A percentile compares a stretch with the other conserved stretches of the same genome.
These are phyloP conservation scores for Scarus forsteni DNA, from an alignment of 2,797 vertebrate species.

Conservation along the genomic window DNA sequence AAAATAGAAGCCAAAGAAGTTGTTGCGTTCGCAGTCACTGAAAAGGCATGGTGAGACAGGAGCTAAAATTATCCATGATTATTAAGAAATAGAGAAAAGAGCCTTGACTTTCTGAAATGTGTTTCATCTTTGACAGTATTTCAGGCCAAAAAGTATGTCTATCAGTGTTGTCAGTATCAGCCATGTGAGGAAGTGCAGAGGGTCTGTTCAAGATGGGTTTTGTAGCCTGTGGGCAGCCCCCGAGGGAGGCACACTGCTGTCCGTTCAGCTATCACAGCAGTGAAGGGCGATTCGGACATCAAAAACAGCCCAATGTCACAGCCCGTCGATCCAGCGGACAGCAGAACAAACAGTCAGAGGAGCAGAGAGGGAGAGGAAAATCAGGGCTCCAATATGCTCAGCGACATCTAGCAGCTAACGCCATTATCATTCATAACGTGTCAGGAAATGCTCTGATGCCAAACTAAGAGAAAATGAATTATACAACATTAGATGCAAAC, in stretches of 20 bases:
- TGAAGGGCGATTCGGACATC: slow-evolving; percentile 49
- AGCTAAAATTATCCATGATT: slow-evolving; percentile 24
- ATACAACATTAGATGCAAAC: too few relatives aligned
- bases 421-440: too few relatives aligned
- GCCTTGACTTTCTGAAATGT: too few relatives aligned
- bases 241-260: slow-evolving; percentile 20
- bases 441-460: too few relatives aligned
- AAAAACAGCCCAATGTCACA: slow-evolving; percentile 17
- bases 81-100: not conserved
- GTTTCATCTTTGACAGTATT: not conserved
- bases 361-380: not conserved
- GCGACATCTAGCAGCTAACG: too few relatives aligned
- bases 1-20: slow-evolving; percentile 18
- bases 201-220: slow-evolving; percentile 50
- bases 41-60: not conserved
- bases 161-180: not conserved
- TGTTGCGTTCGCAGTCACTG: slow-evolving; percentile 20
- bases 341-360: not conserved
- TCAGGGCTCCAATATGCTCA: too few relatives aligned
- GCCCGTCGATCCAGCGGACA: slow-evolving; percentile 10
- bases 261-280: slow-evolving; percentile 49
- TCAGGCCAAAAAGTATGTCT: too few relatives aligned
- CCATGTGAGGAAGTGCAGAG: not conserved
- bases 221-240: slow-evolving; percentile 45
- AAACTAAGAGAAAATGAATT: too few relatives aligned